phyloP scores from a whole-genome alignment of 92 coral and sea anemone species.

The Desmophyllum pertusum region DNA sequence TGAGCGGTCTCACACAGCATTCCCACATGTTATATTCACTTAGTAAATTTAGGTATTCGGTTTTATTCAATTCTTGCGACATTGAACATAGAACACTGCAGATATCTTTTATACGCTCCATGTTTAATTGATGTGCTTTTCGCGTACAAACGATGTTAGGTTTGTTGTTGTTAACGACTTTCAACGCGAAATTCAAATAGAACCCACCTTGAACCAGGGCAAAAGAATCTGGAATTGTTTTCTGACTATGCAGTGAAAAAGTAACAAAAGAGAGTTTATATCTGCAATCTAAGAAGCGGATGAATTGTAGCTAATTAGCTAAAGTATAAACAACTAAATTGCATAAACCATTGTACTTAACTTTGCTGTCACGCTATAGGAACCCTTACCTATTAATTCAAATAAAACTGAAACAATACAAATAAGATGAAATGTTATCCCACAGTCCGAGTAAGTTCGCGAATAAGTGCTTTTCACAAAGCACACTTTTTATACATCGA shows the following conservation, averaged over 20 bases:
- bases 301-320: background rate
- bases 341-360: background rate
- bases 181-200: background rate
- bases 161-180: background rate
- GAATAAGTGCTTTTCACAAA: background rate
- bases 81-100: background rate
- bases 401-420: background rate
- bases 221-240: background rate
- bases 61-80: background rate
- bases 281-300: background rate
- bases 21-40: background rate
- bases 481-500: background rate
- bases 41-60: background rate
- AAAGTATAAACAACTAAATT: background rate
- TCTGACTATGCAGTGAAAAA: background rate
- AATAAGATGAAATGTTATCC: background rate
- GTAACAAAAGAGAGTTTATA: background rate
- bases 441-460: background rate
- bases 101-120: background rate
- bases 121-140: background rate
- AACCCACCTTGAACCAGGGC: background rate
- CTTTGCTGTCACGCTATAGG: background rate
- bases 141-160: background rate
- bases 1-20: background rate
- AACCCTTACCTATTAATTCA: background rate